Evolutionary conservation across 2,113 vertebrate species (phyloP), one percentile per base, ranked within the genome.

Genomic region (Melanerpes formicivorus): DNA sequence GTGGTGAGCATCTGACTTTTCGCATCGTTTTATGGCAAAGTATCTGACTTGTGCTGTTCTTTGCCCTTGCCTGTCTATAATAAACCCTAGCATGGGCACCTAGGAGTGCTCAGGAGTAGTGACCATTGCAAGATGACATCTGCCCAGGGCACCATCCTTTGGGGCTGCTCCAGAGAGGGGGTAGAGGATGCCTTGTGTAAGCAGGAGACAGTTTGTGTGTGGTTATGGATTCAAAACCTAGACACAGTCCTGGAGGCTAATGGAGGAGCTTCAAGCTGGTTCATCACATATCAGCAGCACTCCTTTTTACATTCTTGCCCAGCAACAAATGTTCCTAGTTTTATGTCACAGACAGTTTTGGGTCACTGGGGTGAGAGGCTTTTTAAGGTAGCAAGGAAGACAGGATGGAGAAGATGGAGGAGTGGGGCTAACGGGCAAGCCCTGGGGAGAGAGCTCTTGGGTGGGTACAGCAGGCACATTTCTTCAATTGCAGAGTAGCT

Each of bases 31-130:
- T 11, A 13, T 54, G 29, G 13, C 0, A 46, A 18, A 25, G 29
- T 10, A 30, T n/a, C 40, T 25, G 42, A 5, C 19, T 71, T 1
- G 0, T 27, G 54, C 18, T 76, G 88, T 59, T 65, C 71, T 52
- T 62, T 5, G 18, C 42, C 66, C 60, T 46, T 56, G 34, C 4
- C 27, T 5, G 66, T 12, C 40, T 30, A 67, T 4, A n/a, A 40
- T 26, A 84, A 25, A 46, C 62, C 10, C 34, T 8, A 40, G 83
- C 70, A 54, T 40, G 8, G n/a, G 40, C 40, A 73, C 22, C n/a
- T 3, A 3, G 1, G 40, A 40, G 6, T 2, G 4, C 18, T 55
- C 2, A 0, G 55, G 11, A 32, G 34, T 2, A 2, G 18, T n/a
- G 79, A 70, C 10, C 63, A 17, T 23, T 62, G 74, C 46, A 82